Base-by-base conservation (phyloP, 2,113 vertebrate genomes). In the Odontophorus gujanensis region DNA sequence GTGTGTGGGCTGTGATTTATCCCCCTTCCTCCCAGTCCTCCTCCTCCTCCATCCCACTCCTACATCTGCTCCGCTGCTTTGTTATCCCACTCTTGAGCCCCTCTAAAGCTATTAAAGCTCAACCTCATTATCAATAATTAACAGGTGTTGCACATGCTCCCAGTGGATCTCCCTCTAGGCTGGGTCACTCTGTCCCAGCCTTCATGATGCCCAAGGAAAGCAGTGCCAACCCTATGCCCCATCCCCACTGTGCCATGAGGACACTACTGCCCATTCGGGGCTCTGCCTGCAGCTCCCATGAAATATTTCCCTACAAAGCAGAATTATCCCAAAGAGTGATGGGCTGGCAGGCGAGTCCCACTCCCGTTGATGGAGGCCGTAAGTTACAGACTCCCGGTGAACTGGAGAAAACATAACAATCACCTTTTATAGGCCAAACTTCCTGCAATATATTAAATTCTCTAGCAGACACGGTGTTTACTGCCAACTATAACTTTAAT, bases 311-410 rank as follows among this genome's bases (percentile, higher is more conserved):
- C 95, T 96, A 96, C 87, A 77, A 95, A 96, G 96, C 97, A 92
- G 96, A 97, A 97, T 97, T 96, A 97, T 97, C 97, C 95, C 88
- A 40, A 97, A 97, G 97, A 97, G 93, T 93, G 97, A 97, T 97
- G 97, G 96, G 96, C 93, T 95, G 65, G 93, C 97, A 97, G 85
- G 79, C 2, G 90, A 97, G 97, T 95, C 97, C 97, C 97, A 97
- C 97, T 97, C 96, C 79, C 91, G 26, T 98, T 98, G 97, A 98
- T 97, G 97, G 96, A 95, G 97, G 97, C 95, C 87, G 81, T 98
- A 98, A 97, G 97, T 98, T 96, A 97, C 36, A 74, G 86, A 92
- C 77, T 94, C 92, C 40, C 1, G 10, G 89, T 86, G 93, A 96
- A 94, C 95, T 93, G 95, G 72, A 94, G 92, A 91, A 96, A 97